Evolutionary conservation across 2,113 vertebrate genomes (phyloP), one percentile per base, ranked within the genome.

Genomic region (Rhinoderma darwinii): DNA sequence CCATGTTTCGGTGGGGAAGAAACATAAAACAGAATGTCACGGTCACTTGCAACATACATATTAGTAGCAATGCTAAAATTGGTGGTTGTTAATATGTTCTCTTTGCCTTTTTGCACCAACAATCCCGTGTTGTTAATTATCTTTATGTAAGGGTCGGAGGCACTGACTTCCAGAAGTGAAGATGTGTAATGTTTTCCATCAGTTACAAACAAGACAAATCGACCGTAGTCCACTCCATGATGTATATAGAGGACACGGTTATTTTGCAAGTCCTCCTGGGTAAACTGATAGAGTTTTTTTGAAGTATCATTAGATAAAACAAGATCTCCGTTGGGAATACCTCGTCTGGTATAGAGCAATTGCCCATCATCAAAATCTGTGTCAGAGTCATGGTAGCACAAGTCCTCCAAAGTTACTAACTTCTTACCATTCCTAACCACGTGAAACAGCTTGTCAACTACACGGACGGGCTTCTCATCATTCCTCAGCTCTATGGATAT

Each of bases 141-240:
- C 43, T 66, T 93, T 82, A 97, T 12, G 17, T 95, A 98, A 17
- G 96, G 94, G 17, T 96, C 95, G 0, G 95, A 93, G 22, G 95
- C 95, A 44, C 88, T 95, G 89, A 98, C 94, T 89, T 98, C 96
- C 3, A 97, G 90, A 86, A 98, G 93, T 2, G 93, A 94, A 1
- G 95, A 96, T 0, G 94, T 94, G 78, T 95, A 95, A 89, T 97
- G 95, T 86, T 96, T 95, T 14, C 96, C 96, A 89, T 98, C 97
- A 0, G 97, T 97, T 44, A 98, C 94, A 15, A 99, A 97, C 41
- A 99, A 92, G 37, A 98, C 95, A 88, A 98, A 98, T 61, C 91
- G 90, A 0, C 96, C 96, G 8, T 89, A 92, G 89, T 93, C 95
- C 27, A 91, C 93, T 2, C 97, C 96, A 18, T 0, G 90, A 87